phyloP scores from a whole-genome alignment of 2,797 vertebrate genomes.

The Todus mexicanus region DNA sequence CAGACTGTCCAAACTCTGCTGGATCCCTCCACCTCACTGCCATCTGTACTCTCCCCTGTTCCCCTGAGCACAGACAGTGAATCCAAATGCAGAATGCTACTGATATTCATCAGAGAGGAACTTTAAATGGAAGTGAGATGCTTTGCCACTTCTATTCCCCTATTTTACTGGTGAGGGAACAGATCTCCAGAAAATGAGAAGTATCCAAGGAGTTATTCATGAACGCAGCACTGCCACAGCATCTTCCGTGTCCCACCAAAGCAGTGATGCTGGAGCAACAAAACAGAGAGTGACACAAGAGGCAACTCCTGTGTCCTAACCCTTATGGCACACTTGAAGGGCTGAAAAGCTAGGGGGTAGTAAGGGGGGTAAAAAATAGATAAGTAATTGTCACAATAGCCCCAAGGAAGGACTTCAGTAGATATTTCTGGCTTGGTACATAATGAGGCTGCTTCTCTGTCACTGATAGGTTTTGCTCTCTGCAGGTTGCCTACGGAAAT shows the following conservation, averaged over 20 bases:
- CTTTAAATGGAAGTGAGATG: neutral
- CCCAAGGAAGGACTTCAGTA: neutral
- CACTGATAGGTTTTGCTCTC: neutral
- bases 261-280: neutral
- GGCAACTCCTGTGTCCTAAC: neutral
- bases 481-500: neutral
- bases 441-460: neutral
- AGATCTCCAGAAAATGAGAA: neutral
- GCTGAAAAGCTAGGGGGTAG: neutral
- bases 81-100: neutral
- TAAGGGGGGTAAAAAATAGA: neutral
- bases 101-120: neutral
- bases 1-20: neutral
- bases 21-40: neutral
- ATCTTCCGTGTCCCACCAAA: neutral
- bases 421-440: neutral
- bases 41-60: neutral
- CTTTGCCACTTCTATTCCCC: neutral
- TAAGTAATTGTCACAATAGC: neutral
- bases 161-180: neutral
- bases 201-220: neutral
- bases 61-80: accelerated
- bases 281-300: neutral
- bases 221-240: neutral
- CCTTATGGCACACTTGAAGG: neutral